phyloP scores from a whole-genome alignment of 2,797 vertebrate species.

The Oophaga sylvatica region DNA sequence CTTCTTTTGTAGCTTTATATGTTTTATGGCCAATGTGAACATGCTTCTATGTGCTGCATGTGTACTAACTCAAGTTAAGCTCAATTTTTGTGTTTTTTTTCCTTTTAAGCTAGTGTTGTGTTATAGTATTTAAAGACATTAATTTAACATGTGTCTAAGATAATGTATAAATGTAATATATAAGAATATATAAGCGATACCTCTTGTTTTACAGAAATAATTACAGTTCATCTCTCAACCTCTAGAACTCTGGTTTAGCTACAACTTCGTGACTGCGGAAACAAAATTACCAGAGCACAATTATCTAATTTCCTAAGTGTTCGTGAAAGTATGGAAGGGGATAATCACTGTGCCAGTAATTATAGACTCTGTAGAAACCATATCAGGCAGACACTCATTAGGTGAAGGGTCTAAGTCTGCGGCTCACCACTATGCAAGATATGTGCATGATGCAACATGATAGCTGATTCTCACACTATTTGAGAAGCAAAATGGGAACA shows the following conservation, averaged over 20 bases:
- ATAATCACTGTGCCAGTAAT: conserved; percentile 56
- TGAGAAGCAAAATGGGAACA: background rate
- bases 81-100: no score
- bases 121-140: background rate
- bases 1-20: no score
- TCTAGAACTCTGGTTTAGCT: conserved; percentile 1
- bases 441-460: background rate
- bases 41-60: no score
- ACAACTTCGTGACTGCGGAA: conserved; percentile 21
- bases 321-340: conserved; percentile 44
- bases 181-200: background rate
- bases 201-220: background rate
- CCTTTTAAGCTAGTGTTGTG: background rate
- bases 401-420: conserved; percentile 41
- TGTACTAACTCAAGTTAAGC: no score
- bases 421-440: background rate
- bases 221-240: background rate
- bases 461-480: background rate
- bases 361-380: conserved; percentile 30
- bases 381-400: conserved; percentile 39
- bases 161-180: background rate
- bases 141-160: background rate
- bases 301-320: conserved; percentile 58
- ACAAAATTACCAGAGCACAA: conserved; percentile 44
- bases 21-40: no score